Base-by-base conservation (phyloP, 2,797 vertebrate genomes). In the Rhincodon typus region DNA sequence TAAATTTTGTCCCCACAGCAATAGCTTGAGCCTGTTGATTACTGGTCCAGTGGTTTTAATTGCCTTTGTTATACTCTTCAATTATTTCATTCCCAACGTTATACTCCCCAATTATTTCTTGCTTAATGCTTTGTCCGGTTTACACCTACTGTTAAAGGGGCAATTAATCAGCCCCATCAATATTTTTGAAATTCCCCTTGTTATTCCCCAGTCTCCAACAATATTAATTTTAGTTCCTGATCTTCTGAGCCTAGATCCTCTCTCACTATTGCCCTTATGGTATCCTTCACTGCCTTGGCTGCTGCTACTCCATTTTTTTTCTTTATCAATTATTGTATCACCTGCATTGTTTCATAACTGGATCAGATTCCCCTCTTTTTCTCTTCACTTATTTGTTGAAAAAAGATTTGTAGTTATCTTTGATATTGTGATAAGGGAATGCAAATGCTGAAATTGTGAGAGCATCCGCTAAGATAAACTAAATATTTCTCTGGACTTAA, bases 351-450 rank as follows among this genome's bases (percentile, higher is more conserved):
- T 62, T 62, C n/a, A 38, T 91, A 88, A 88, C 53, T 27, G 3
- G 86, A 27, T 88, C 50, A 30, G 25, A n/a, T 25, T 1, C 87
- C 13, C 13, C 74, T n/a, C 50, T 62, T 53, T 90, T 62, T 66
- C 57, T 38, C 15, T 66, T 67, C 6, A 19, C 19, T 38, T 62
- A n/a, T 62, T 62, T 91, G 66, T 87, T 25, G 12, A n/a, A n/a
- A 91, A 0, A 38, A 19, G 79, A n/a, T n/a, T 96, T 97, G 0
- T n/a, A 97, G 97, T 96, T 96, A 96, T 96, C 97, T 86, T 30
- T 96, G 82, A 95, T 87, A 90, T 96, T 96, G 93, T 12, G 70
- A 67, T 70, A 69, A 72, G 19, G 34, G 38, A 19, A 12, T 42
- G 4, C 46, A 72, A 70, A 70, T 70, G 66, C 67, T 72, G 93